These are phyloP conservation scores for Heliconius ismenius DNA, from an alignment of 2,888 invertebrate genomes.

Conservation along the genomic window DNA sequence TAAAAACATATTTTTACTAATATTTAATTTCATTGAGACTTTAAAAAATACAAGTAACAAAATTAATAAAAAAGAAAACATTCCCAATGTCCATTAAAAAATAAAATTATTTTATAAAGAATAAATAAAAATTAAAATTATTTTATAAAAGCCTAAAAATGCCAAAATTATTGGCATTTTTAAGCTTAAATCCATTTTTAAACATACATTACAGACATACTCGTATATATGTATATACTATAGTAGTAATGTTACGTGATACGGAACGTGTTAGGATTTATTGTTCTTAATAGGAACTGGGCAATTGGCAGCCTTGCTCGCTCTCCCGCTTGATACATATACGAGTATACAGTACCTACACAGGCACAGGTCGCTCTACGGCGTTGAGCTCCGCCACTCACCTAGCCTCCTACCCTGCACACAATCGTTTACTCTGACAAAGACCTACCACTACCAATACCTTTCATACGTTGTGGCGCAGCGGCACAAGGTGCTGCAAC, in stretches of 20 bases:
- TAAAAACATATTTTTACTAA: background rate
- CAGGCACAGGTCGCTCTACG: too few species aligned
- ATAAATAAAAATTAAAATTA: background rate
- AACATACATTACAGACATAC: too few species aligned
- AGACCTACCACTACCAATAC: too few species aligned
- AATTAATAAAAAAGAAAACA: background rate
- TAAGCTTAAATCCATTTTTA: too few species aligned
- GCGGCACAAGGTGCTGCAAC: too few species aligned
- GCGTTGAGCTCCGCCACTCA: too few species aligned
- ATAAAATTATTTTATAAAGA: background rate
- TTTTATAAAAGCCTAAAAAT: too few species aligned
- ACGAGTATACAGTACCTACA: background rate
- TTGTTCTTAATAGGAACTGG: conserved; percentile 43
- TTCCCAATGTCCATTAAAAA: background rate
- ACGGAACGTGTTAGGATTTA: conserved; percentile 31
- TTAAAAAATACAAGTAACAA: background rate
- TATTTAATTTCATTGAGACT: background rate
- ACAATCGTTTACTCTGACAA: too few species aligned
- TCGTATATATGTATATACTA: background rate
- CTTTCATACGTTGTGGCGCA: too few species aligned
- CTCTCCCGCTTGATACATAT: conserved; percentile 30
- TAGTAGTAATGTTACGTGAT: conserved; percentile 16
- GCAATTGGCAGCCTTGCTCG: conserved; percentile 52
- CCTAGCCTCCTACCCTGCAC: too few species aligned
- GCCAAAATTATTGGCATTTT: too few species aligned